These are phyloP conservation scores for Progne subis DNA, from an alignment of 2,113 vertebrate genomes.

Conservation along the genomic window DNA sequence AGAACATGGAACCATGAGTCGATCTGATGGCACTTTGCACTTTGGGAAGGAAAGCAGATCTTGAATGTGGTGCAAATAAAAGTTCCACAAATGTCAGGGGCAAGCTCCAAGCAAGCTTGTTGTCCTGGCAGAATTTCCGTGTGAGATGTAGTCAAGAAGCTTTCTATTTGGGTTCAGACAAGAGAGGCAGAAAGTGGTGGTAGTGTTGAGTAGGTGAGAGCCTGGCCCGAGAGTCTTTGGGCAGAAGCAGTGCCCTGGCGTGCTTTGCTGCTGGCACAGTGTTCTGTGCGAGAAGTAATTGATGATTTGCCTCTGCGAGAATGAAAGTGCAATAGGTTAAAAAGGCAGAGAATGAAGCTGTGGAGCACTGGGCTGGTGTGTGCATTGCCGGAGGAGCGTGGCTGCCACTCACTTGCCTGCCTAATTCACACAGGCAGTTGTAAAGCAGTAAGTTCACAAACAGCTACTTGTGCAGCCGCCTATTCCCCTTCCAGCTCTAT, in stretches of 20 bases:
- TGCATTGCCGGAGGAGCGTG: background rate
- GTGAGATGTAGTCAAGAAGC: accelerated
- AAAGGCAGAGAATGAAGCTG: background rate
- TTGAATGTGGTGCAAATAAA: no score
- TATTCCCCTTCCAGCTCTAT: background rate
- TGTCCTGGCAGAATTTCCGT: background rate
- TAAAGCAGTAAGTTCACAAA: background rate
- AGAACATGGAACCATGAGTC: background rate
- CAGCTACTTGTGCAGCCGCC: background rate
- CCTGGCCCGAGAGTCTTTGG: background rate
- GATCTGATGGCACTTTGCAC: accelerated
- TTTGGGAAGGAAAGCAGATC: background rate
- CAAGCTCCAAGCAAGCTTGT: background rate
- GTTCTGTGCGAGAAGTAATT: background rate
- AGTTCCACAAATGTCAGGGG: background rate
- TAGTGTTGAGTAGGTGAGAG: background rate
- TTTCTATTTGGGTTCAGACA: background rate
- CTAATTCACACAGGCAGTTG: background rate
- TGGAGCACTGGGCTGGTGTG: background rate
- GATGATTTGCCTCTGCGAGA: background rate
- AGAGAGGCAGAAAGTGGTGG: background rate
- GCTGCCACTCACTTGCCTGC: background rate
- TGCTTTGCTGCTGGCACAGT: background rate
- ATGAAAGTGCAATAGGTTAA: background rate
- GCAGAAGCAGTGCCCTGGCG: background rate